Conservation (phyloP, 2,888 invertebrate genomes). For the Thelaira solivaga region DNA sequence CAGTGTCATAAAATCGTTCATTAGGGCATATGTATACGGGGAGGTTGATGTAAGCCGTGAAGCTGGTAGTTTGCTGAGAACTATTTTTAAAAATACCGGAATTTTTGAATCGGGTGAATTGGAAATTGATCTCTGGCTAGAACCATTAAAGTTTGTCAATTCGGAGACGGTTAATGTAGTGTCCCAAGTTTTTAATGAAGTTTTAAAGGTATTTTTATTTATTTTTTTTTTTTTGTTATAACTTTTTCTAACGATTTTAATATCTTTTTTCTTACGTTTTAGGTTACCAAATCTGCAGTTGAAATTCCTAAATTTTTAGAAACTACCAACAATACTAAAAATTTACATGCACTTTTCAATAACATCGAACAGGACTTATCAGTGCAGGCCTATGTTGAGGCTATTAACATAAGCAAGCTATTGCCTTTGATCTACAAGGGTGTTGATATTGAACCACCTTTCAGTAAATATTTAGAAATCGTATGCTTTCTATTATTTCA, state of each 20-base stretch:
- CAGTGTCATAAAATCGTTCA: conserved; percentile 79
- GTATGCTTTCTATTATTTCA: conserved; percentile 73
- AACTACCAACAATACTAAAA: conserved; percentile 63
- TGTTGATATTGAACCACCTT: conserved; percentile 67
- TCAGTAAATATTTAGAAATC: conserved; percentile 77
- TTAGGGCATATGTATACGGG: conserved; percentile 78
- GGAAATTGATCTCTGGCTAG: conserved; percentile 84
- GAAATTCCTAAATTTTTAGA: conserved; percentile 58
- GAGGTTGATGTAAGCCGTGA: conserved; percentile 76
- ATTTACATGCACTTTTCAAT: conserved; percentile 73
- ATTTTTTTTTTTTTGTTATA: conserved; percentile 32
- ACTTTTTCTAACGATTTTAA: background rate
- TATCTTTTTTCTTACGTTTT: background rate
- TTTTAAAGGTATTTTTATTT: conserved; percentile 63
- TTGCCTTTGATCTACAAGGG: conserved; percentile 73
- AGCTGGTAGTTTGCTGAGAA: conserved; percentile 79
- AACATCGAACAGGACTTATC: conserved; percentile 75
- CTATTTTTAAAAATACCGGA: conserved; percentile 81
- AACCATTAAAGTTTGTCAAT: conserved; percentile 74
- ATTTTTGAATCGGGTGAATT: conserved; percentile 80
- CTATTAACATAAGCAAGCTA: conserved; percentile 74
- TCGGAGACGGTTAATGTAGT: conserved; percentile 68
- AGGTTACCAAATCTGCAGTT: conserved; percentile 68
- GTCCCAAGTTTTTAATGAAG: conserved; percentile 68
- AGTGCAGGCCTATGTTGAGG: conserved; percentile 73